Base-by-base conservation (phyloP, 2,888 invertebrate genomes). In the Hemithea aestivaria region DNA sequence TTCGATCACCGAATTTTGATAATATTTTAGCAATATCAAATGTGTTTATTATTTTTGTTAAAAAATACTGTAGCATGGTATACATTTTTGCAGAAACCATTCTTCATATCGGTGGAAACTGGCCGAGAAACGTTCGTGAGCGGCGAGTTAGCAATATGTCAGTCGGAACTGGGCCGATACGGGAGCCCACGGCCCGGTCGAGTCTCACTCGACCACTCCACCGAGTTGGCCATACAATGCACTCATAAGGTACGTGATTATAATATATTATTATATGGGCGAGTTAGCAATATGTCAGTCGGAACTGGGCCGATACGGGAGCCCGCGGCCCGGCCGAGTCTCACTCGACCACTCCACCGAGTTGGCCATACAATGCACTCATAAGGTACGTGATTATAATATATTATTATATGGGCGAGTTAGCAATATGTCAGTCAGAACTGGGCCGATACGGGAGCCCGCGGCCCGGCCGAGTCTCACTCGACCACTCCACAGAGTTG, bases 51-150 rank as follows among this genome's bases (percentile, higher is more conserved):
- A n/a, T n/a, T n/a, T n/a, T n/a, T n/a, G n/a, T n/a, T n/a, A n/a
- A n/a, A n/a, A n/a, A n/a, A n/a, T n/a, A n/a, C n/a, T n/a, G n/a
- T n/a, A n/a, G n/a, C n/a, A n/a, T n/a, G n/a, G n/a, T n/a, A n/a
- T n/a, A n/a, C n/a, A n/a, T n/a, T n/a, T 7, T 37, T 20, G 6
- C 23, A 85, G 85, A 77, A 73, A 53, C 76, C 83, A 7, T 85
- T 84, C 69, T 83, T 73, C 70, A 65, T 87, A 47, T 83, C 84
- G 0, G 53, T 81, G 50, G 82, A 83, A 43, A 30, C 70, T 37
- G 77, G 72, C 0, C 73, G 76, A 12, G 84, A 85, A 42, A 78
- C 77, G 10, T 84, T 74, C 43, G 81, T 85, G 27, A 81, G 82
- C 44, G 53, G 64, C 0, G 65, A 70, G 51, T 58, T 85, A 44